A percentile compares a stretch with the other conserved stretches of the same genome.
Conservation (phyloP, 2,888 invertebrate genomes). For the Cantharis rustica region DNA sequence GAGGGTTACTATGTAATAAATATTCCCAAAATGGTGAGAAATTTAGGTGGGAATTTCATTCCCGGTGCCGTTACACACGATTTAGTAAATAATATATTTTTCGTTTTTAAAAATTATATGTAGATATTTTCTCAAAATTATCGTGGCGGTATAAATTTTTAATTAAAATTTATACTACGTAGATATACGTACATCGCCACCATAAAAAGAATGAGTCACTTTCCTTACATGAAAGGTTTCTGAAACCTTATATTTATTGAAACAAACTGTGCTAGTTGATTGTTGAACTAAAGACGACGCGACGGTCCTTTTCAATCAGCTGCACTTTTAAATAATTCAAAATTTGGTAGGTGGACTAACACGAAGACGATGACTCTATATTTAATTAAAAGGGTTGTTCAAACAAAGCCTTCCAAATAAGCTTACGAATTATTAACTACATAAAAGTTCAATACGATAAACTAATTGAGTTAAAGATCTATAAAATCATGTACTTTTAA, state of each 20-base stretch:
- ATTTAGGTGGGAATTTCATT: no score
- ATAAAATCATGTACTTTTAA: constrained; percentile 5
- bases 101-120: no score
- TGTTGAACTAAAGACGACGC: constrained; percentile 8
- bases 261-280: constrained; percentile 6
- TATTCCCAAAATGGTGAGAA: no score
- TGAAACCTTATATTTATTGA: constrained; percentile 19
- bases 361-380: not conserved
- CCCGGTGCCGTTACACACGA: no score
- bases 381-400: constrained; percentile 2
- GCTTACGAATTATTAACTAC: not conserved
- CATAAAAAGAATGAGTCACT: not conserved
- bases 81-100: no score
- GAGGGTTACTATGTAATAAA: no score
- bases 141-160: not conserved
- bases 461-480: constrained; percentile 8
- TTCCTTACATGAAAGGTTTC: constrained; percentile 23
- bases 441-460: not conserved
- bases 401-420: not conserved
- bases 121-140: not conserved
- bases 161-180: not conserved
- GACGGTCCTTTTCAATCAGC: constrained; percentile 2
- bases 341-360: constrained; percentile 5
- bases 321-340: constrained; percentile 15
- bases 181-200: not conserved